These are phyloP conservation scores for Spatulosminthurus flaviceps DNA, from an alignment of 2,888 invertebrate species.

Conservation along the genomic window DNA sequence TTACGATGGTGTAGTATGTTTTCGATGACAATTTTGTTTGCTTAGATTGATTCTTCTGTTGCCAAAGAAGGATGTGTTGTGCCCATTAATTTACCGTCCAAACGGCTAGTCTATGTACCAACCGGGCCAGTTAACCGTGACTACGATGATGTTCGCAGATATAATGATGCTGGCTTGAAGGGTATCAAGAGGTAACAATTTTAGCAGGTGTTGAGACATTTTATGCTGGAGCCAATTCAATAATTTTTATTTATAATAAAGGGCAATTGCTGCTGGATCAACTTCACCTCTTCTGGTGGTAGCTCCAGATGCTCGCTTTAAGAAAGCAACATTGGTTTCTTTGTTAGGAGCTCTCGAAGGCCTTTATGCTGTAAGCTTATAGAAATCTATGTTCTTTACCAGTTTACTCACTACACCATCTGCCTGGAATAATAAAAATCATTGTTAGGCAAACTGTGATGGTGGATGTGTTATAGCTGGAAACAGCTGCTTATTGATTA, in stretches of 20 bases:
- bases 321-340: slow-evolving; percentile 80
- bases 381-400: not conserved
- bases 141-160: slow-evolving; percentile 81
- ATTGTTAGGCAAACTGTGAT: too few relatives aligned
- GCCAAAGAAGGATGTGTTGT: slow-evolving; percentile 72
- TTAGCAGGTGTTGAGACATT: not conserved
- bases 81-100: slow-evolving; percentile 72
- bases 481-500: too few relatives aligned
- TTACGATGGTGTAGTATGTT: too few relatives aligned
- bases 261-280: slow-evolving; percentile 86
- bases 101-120: slow-evolving; percentile 76
- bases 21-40: slow-evolving; percentile 30
- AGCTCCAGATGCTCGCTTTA: slow-evolving; percentile 73
- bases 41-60: slow-evolving; percentile 70
- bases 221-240: not conserved
- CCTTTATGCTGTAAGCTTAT: slow-evolving; percentile 79
- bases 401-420: too few relatives aligned
- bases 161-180: slow-evolving; percentile 78
- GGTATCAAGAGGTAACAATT: slow-evolving; percentile 69
- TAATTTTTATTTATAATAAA: slow-evolving; percentile 65
- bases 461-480: too few relatives aligned
- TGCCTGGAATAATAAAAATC: too few relatives aligned
- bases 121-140: slow-evolving; percentile 82
- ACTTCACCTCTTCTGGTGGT: slow-evolving; percentile 80
- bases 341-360: slow-evolving; percentile 88